Base-by-base conservation (phyloP, 2,888 invertebrate genomes). In the Empis livida region DNA sequence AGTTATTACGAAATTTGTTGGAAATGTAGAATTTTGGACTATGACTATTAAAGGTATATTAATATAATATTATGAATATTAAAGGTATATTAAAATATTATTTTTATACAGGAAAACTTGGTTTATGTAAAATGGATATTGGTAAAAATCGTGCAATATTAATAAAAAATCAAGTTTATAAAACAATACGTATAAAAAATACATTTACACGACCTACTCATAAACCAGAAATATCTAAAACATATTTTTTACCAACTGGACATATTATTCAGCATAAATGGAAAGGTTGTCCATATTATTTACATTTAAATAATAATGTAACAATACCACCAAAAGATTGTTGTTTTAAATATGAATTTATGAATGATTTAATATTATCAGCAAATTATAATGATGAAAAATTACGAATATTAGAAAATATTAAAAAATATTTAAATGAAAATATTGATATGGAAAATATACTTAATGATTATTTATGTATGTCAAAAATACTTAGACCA, bases 1-100 rank as follows among this genome's bases (percentile, higher is more conserved):
- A 20, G 53, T 64, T 8, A 52, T 60, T 10, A 56, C 59, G 42
- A 59, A 59, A 31, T 64, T 59, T 35, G 46, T 52, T 1, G 66
- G 67, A 2, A 53, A 48, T 31, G 58, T 58, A 30, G 55, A 61
- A 32, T 60, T 61, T 31, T 65, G 57, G 49, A 59, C 65, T 0
- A 58, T 65, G 59, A 61, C 60, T 42, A 45, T 67, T 1, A 56
- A 51, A 16, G 65, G 65, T 38, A 55, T n/a, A 13, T 13, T 8
- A 15, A 20, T 20, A 20, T 20, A 20, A 20, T 3, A 5, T 20
- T 20, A 5, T 5, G 5, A 20, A 20, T 5, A 20, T 20, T 5
- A 20, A 5, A 5, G 5, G 4, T 20, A 20, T 20, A 20, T 20
- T 17, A 40, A 40, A 17, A n/a, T 40, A 16, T 10, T 16, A 16